Conservation (phyloP, 2,797 vertebrate genomes). For the Pangasius sanitwongsei region DNA sequence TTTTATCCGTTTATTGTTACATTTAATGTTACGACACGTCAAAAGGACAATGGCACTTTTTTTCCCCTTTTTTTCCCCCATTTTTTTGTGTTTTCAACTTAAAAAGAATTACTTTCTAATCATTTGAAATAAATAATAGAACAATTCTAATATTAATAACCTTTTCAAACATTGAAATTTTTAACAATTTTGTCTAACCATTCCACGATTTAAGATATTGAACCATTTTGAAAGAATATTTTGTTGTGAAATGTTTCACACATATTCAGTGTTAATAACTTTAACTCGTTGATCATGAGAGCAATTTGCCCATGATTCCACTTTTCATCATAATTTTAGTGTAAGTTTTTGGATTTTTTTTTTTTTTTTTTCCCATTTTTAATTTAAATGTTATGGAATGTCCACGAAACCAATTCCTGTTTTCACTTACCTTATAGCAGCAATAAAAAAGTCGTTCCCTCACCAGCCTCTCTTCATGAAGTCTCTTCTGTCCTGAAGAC, state of each 20-base stretch:
- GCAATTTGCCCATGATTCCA: background rate
- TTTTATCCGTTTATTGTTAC: background rate
- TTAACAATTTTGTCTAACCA: background rate
- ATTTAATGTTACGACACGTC: background rate
- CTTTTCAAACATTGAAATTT: background rate
- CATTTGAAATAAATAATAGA: background rate
- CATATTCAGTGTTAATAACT: background rate
- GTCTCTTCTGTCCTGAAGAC: no score
- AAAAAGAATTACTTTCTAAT: background rate
- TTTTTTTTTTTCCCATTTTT: no score
- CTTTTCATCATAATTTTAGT: background rate
- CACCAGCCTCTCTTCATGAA: background rate
- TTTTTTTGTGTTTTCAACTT: background rate
- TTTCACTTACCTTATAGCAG: background rate
- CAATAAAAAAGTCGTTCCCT: background rate
- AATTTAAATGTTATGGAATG: no score
- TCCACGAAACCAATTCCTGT: background rate
- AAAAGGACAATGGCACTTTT: background rate
- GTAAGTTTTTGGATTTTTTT: background rate
- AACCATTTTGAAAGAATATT: background rate
- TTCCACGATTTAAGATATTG: background rate
- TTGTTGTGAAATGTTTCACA: background rate
- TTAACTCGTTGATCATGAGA: background rate
- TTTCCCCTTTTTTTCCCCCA: no score
- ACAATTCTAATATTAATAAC: background rate